A percentile compares a stretch with the other conserved stretches of the same genome.
phyloP scores from a whole-genome alignment of 92 coral and sea anemone species.

The Pocillopora grandis region DNA sequence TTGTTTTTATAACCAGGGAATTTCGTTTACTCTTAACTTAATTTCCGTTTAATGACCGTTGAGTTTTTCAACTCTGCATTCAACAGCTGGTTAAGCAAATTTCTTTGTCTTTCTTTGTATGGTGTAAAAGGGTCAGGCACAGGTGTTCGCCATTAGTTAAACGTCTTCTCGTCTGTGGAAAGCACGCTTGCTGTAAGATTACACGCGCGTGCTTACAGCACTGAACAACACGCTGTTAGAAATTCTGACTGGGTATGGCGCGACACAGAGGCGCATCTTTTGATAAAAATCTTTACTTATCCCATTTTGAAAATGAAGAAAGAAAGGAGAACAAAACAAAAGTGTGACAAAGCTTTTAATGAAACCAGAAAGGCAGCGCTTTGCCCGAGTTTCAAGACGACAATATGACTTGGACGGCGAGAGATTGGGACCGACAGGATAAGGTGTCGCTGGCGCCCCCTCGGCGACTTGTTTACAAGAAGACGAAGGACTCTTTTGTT shows the following conservation, averaged over 20 bases:
- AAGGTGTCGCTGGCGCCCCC: conserved; percentile 25
- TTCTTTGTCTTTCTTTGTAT: conserved; percentile 50
- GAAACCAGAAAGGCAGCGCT: not conserved
- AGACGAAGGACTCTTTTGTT: conserved; percentile 17
- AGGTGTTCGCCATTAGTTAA: conserved; percentile 41
- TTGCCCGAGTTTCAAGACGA: not conserved
- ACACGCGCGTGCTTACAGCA: conserved; percentile 36
- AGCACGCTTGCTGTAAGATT: conserved; percentile 39
- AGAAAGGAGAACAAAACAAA: not conserved
- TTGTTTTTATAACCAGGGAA: not conserved
- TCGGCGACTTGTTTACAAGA: conserved; percentile 38
- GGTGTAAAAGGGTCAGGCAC: conserved; percentile 37
- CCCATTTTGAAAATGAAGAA: not conserved
- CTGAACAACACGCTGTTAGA: not conserved
- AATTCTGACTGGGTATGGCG: not conserved
- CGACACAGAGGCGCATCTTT: conserved; percentile 7
- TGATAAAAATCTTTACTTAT: not conserved
- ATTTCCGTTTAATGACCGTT: conserved; percentile 41
- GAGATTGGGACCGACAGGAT: conserved; percentile 27
- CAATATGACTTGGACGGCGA: not conserved
- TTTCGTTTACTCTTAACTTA: not conserved
- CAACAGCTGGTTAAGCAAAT: conserved; percentile 43
- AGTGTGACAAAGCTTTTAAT: not conserved
- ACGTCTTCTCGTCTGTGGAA: conserved; percentile 37
- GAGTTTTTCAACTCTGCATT: conserved; percentile 22